Percentiles rank a stretch among this genome's conserved stretches.
Conservation (phyloP, 2,888 invertebrate genomes). For the Petrolisthes cinctipes region DNA sequence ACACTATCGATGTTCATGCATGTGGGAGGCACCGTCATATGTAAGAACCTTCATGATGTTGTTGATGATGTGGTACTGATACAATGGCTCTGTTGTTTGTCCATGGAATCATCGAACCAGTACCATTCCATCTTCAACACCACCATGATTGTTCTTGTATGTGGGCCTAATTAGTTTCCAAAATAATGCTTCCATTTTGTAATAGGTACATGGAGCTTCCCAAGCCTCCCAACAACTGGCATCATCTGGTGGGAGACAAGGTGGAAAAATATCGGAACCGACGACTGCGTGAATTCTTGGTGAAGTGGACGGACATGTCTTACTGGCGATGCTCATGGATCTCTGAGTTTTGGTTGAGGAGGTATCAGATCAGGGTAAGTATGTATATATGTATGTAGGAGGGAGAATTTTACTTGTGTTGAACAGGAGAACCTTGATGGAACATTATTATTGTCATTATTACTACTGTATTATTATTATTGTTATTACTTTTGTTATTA, state of each 20-base stretch:
- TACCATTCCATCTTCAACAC: background rate
- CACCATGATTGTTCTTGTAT: background rate
- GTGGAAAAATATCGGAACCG: conserved; percentile 66
- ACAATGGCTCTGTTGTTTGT: no score
- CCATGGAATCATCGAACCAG: no score
- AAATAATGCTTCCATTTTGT: background rate
- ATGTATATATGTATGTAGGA: no score
- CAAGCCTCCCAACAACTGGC: conserved; percentile 64
- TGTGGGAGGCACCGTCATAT: no score
- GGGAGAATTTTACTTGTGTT: no score
- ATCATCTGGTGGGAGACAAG: conserved; percentile 66
- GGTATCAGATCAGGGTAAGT: conserved; percentile 63
- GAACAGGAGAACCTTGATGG: no score
- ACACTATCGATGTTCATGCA: no score
- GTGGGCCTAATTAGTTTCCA: background rate
- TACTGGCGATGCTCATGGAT: conserved; percentile 99
- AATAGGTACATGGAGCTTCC: conserved; percentile 62
- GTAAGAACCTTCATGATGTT: no score
- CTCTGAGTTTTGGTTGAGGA: conserved; percentile 77
- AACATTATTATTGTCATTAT: no score
- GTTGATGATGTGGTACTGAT: no score
- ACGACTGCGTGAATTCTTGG: conserved; percentile 86
- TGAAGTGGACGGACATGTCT: conserved; percentile 96
- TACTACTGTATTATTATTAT: no score
- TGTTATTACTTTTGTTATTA: no score